Evolutionary conservation across 2,888 invertebrate species (phyloP).

Genomic region (Caenorhabditis imperialis): DNA sequence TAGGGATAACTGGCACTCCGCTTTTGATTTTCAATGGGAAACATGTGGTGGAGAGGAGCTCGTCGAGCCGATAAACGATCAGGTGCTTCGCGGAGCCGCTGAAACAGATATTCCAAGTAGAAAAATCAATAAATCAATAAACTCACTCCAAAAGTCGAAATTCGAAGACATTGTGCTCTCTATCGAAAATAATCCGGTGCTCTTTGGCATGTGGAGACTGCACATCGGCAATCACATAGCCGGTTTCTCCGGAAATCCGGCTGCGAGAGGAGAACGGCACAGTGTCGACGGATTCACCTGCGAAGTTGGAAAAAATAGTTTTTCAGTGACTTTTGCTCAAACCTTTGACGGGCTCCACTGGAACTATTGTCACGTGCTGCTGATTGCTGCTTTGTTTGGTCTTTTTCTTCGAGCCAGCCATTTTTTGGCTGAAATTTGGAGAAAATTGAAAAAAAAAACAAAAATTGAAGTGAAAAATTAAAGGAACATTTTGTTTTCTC

Average conservation of each 20-base stretch:
- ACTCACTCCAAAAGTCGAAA: constrained; percentile 68
- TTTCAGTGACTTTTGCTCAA: no score
- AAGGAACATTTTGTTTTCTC: no score
- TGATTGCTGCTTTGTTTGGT: constrained; percentile 23
- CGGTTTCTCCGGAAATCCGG: constrained; percentile 56
- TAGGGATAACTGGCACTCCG: constrained; percentile 59
- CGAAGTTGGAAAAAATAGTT: constrained; percentile 1
- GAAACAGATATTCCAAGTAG: constrained; percentile 19
- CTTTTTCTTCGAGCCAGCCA: constrained; percentile 36
- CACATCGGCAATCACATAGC: constrained; percentile 58
- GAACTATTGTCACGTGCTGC: constrained; percentile 55
- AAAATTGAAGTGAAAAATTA: no score
- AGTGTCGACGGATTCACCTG: constrained; percentile 40
- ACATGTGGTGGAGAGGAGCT: constrained; percentile 60
- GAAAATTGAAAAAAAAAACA: no score
- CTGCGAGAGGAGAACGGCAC: constrained; percentile 51
- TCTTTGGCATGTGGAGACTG: constrained; percentile 66
- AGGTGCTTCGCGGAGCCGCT: constrained; percentile 61
- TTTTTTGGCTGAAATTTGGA: no score
- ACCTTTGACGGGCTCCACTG: constrained; percentile 52
- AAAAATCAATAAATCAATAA: constrained; percentile 2
- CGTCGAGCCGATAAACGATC: constrained; percentile 67
- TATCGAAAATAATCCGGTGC: constrained; percentile 68
- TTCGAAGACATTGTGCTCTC: constrained; percentile 64
- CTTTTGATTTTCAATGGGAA: constrained; percentile 59